Evolutionary conservation across 2,113 vertebrate genomes (phyloP), one percentile per base, ranked within the genome.

Genomic region (Stercorarius parasiticus): DNA sequence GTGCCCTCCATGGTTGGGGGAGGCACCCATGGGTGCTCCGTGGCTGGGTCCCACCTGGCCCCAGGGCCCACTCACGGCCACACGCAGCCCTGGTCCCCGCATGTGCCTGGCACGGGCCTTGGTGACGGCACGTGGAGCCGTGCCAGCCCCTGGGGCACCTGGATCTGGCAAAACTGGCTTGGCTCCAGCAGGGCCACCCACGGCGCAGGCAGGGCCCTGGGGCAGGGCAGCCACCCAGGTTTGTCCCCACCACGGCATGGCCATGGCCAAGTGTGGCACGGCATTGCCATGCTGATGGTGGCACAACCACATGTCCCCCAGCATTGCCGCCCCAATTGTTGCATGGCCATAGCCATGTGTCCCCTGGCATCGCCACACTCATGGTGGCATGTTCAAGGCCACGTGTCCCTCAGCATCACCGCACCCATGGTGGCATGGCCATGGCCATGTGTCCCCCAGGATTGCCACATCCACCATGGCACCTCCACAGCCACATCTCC

Each of bases 361-460:
- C 55, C 42, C 34, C 43, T 10, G 6, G 43, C 11, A 13, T 38
- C 43, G 10, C 15, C 26, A 2, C 34, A 4, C 20, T 5, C 20
- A 25, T 25, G 43, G 55, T 36, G 55, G 25, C 25, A 38, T 11
- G 18, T 20, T 9, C 18, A 3, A 3, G 12, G 65, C 27, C 62
- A 36, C 3, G 1, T 4, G 13, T 38, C 15, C 42, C 36, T 4
- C 3, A 2, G 20, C 18, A 38, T 8, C 45, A 10, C 27, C 4
- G 1, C 15, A 7, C 43, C 3, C 6, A 0, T 13, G 40, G 29
- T 22, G 65, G 29, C 47, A 64, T 4, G 2, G 5, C 53, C 74
- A n/a, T 3, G 11, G 47, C 30, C 86, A 6, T 3, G 0, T 3
- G 25, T 30, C n/a, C 42, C 29, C 2, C 3, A 3, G 14, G 25